Percentiles rank a stretch among this genome's conserved stretches.
Conservation (phyloP, 2,113 vertebrate species). For the Neogale vison region DNA sequence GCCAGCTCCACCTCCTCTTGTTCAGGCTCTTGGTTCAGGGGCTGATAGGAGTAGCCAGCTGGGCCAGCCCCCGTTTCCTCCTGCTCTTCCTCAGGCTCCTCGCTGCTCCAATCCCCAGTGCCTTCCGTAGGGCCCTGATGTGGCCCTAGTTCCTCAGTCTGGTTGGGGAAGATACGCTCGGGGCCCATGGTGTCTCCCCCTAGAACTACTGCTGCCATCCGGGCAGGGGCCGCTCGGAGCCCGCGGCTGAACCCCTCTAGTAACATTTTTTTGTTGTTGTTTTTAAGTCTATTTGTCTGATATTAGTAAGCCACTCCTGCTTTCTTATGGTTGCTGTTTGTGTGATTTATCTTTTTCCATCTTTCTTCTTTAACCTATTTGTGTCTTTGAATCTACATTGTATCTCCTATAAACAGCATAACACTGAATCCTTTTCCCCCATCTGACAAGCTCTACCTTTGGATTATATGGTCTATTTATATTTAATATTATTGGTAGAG, state of each 20-base stretch:
- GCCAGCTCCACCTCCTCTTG: slow-evolving; percentile 76
- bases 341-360: background rate
- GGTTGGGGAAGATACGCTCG: slow-evolving; percentile 93
- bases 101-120: slow-evolving; percentile 86
- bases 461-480: background rate
- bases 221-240: slow-evolving; percentile 78
- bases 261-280: background rate
- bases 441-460: background rate
- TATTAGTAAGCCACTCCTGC: background rate
- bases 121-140: slow-evolving; percentile 84
- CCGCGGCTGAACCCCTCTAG: too few species aligned
- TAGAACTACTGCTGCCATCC: slow-evolving; percentile 80
- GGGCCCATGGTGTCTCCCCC: slow-evolving; percentile 90
- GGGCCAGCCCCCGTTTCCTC: slow-evolving; percentile 75
- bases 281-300: background rate
- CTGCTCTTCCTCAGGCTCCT: slow-evolving; percentile 83
- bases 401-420: background rate
- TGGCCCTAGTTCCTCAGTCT: slow-evolving; percentile 90
- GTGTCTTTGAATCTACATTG: background rate
- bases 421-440: background rate
- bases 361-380: background rate
- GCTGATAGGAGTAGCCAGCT: slow-evolving; percentile 92
- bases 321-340: background rate
- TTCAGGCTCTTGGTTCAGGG: slow-evolving; percentile 94
- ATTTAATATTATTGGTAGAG: background rate